Evolutionary conservation across 2,888 invertebrate genomes (phyloP).

Genomic region (Scaptomyza reducta): DNA sequence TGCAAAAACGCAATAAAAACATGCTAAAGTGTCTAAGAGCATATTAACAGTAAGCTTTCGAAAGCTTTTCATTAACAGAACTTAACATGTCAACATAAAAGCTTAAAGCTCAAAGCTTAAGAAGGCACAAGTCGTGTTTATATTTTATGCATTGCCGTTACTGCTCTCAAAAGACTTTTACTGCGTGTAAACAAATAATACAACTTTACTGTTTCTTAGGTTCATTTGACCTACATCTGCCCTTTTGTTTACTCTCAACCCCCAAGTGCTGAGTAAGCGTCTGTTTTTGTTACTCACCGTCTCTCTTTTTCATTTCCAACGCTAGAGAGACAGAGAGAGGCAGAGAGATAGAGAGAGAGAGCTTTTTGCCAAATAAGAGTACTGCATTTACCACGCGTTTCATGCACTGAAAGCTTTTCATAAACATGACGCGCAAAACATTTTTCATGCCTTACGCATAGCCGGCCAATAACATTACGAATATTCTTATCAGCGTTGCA

Average conservation of each 20-base stretch:
- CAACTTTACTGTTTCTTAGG: not conserved
- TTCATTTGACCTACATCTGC: conserved; percentile 2
- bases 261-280: not conserved
- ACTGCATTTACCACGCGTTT: conserved; percentile 56
- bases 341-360: conserved; percentile 8
- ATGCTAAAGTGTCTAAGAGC: not conserved
- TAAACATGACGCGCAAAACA: conserved; percentile 50
- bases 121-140: conserved; percentile 16
- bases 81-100: conserved; percentile 9
- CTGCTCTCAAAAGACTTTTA: not conserved
- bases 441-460: conserved; percentile 24
- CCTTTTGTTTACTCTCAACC: conserved; percentile 10
- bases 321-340: not conserved
- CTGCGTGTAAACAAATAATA: not conserved
- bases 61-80: conserved; percentile 3
- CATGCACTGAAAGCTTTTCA: conserved; percentile 43
- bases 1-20: conserved; percentile 1
- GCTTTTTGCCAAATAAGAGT: conserved; percentile 7
- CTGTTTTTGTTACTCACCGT: not conserved
- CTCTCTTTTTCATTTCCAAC: not conserved
- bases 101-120: conserved; percentile 22
- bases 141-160: not conserved
- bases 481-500: conserved; percentile 32
- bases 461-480: conserved; percentile 22
- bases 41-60: conserved; percentile 13